Conservation (phyloP, 2,888 invertebrate species). For the Caenorhabditis sp. region DNA sequence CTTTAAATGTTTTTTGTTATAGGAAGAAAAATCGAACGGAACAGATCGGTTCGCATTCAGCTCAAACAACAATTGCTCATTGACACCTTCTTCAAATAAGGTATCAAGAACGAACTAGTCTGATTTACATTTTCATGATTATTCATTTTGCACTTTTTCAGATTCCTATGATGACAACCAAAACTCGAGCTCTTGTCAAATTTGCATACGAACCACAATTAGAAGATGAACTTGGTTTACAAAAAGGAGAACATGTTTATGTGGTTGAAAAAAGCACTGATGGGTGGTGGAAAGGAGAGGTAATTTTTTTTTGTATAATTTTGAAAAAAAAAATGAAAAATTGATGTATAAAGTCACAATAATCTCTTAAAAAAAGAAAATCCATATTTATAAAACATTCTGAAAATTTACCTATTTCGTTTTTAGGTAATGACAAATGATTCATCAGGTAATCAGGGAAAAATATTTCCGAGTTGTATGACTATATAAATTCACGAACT, state of each 20-base stretch:
- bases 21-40: slow-evolving; percentile 36
- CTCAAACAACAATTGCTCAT: slow-evolving; percentile 33
- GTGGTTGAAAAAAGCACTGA: slow-evolving; percentile 98
- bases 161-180: slow-evolving; percentile 33
- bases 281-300: slow-evolving; percentile 94
- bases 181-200: slow-evolving; percentile 82
- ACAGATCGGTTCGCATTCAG: slow-evolving; percentile 29
- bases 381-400: too few species aligned
- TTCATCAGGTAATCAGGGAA: too few species aligned
- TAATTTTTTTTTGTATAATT: slow-evolving; percentile 1
- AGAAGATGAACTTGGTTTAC: slow-evolving; percentile 90
- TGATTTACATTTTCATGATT: background rate
- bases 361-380: too few species aligned
- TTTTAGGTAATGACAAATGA: too few species aligned
- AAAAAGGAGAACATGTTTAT: slow-evolving; percentile 90
- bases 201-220: slow-evolving; percentile 86
- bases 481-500: too few species aligned
- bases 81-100: slow-evolving; percentile 35
- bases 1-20: slow-evolving; percentile 6
- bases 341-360: too few species aligned
- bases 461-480: too few species aligned
- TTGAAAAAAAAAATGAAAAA: too few species aligned
- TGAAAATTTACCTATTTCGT: too few species aligned
- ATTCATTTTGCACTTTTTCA: slow-evolving; percentile 7
- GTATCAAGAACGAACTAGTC: slow-evolving; percentile 10